phyloP scores from a whole-genome alignment of 2,888 invertebrate species.

The Drosophila prostipennis region DNA sequence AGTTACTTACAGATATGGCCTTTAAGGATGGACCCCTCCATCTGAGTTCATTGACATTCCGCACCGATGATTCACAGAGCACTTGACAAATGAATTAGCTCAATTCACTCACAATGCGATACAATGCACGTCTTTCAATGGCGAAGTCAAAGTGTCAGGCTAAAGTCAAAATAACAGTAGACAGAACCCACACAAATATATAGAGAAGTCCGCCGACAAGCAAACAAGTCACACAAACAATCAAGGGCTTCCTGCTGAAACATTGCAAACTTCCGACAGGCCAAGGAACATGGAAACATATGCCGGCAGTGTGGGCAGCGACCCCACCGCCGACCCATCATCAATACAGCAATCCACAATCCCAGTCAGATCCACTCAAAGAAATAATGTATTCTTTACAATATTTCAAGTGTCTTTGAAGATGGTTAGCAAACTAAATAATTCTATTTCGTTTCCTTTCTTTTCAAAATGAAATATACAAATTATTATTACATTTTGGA shows the following conservation, averaged over 20 bases:
- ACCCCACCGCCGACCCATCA: slow-evolving; percentile 24
- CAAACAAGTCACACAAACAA: slow-evolving; percentile 59
- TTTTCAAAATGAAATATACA: no score
- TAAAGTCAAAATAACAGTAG: slow-evolving; percentile 69
- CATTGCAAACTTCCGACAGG: slow-evolving; percentile 79
- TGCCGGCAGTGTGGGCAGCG: slow-evolving; percentile 64
- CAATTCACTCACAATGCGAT: slow-evolving; percentile 58
- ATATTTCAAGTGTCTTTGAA: no score
- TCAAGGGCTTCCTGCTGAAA: slow-evolving; percentile 76
- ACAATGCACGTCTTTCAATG: slow-evolving; percentile 78
- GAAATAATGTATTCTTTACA: not conserved
- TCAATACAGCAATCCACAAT: slow-evolving; percentile 19
- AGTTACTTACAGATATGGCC: not conserved
- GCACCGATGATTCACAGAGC: slow-evolving; percentile 68
- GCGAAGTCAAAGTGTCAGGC: slow-evolving; percentile 78
- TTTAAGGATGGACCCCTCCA: not conserved
- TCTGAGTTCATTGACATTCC: slow-evolving; percentile 46
- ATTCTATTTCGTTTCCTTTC: no score
- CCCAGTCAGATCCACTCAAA: not conserved
- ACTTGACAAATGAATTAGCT: slow-evolving; percentile 79
- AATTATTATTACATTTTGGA: no score
- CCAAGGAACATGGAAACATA: slow-evolving; percentile 67
- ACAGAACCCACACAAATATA: slow-evolving; percentile 36
- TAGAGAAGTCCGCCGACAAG: slow-evolving; percentile 34
- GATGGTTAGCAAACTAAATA: no score